Percentiles rank a stretch among this genome's conserved stretches.
phyloP scores from a whole-genome alignment of 2,113 vertebrate species.

The Leptosomus discolor region DNA sequence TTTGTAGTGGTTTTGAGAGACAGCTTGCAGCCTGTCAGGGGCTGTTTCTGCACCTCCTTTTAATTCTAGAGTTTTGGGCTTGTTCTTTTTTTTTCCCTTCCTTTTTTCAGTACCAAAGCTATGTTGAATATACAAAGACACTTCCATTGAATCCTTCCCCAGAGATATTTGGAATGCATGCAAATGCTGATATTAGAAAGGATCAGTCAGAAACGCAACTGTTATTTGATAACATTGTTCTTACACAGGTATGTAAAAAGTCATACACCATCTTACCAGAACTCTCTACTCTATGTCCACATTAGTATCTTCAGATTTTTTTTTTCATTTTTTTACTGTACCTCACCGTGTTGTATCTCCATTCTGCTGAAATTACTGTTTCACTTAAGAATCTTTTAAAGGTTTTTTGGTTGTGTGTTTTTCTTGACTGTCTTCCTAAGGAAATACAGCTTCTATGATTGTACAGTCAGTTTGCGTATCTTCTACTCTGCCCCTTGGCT shows the following conservation, averaged over 20 bases:
- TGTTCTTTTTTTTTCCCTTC: background rate
- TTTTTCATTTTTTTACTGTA: background rate
- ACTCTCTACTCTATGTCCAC: background rate
- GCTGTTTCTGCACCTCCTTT: background rate
- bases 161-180: constrained; percentile 86
- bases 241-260: constrained; percentile 78
- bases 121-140: constrained; percentile 83
- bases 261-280: background rate
- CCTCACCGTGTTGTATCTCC: background rate
- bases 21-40: background rate
- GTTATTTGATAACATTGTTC: constrained; percentile 84
- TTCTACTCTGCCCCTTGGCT: background rate
- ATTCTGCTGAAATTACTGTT: background rate
- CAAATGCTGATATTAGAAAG: constrained; percentile 87
- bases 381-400: background rate
- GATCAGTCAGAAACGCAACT: constrained; percentile 86
- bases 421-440: background rate
- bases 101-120: constrained; percentile 76
- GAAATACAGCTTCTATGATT: background rate
- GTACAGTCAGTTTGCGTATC: background rate
- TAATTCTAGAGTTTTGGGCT: background rate
- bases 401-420: background rate
- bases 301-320: background rate
- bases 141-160: constrained; percentile 84
- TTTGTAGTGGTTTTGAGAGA: background rate